A percentile compares a stretch with the other conserved stretches of the same genome.
phyloP scores from a whole-genome alignment of 2,888 invertebrate genomes.

The Cryptocephalus primarius region DNA sequence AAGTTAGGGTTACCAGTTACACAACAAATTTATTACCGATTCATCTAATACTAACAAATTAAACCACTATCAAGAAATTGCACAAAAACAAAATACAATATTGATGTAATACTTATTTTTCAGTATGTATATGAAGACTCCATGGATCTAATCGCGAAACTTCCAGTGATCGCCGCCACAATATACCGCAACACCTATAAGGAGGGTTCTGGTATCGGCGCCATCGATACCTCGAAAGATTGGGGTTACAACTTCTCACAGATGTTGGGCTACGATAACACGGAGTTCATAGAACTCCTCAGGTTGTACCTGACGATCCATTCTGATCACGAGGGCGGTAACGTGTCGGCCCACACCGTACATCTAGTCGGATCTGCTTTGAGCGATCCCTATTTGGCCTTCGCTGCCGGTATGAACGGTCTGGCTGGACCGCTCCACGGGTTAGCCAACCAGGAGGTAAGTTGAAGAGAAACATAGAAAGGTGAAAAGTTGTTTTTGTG shows the following conservation, averaged over 20 bases:
- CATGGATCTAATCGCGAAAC: constrained; percentile 89
- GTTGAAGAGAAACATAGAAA: no score
- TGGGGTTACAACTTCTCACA: constrained; percentile 87
- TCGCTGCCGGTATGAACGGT: constrained; percentile 88
- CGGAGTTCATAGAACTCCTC: constrained; percentile 81
- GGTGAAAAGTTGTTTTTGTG: no score
- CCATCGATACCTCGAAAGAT: constrained; percentile 81
- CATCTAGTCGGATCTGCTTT: constrained; percentile 91
- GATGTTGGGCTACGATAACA: constrained; percentile 84
- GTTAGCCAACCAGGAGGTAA: constrained; percentile 83
- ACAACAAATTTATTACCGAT: no score
- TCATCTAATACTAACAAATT: no score
- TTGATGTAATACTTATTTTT: constrained; percentile 1
- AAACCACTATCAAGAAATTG: no score
- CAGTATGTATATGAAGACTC: constrained; percentile 78
- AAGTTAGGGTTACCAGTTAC: no score
- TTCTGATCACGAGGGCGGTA: constrained; percentile 94
- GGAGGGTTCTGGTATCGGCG: constrained; percentile 77
- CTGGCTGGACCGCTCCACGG: constrained; percentile 94
- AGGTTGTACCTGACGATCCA: constrained; percentile 89
- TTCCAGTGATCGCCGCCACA: constrained; percentile 87
- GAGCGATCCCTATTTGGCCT: constrained; percentile 87
- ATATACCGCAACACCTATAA: constrained; percentile 84
- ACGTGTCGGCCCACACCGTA: constrained; percentile 90
- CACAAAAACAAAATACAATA: no score